A percentile compares a stretch with the other conserved stretches of the same genome.
These are phyloP conservation scores for Gorsachius goisagi DNA, from an alignment of 2,113 vertebrate genomes.

Conservation along the genomic window DNA sequence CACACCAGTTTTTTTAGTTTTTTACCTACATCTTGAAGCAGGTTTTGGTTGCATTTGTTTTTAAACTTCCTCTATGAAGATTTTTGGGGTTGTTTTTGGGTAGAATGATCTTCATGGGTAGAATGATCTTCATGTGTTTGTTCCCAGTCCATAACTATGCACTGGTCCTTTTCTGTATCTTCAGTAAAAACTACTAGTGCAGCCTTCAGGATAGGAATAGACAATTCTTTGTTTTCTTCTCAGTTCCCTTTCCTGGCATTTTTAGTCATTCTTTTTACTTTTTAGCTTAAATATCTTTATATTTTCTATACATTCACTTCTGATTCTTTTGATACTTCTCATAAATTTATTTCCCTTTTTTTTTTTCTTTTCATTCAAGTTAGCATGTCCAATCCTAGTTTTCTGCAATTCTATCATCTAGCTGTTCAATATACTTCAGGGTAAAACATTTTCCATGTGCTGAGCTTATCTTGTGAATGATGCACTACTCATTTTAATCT, in stretches of 20 bases:
- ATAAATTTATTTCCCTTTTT: background rate
- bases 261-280: background rate
- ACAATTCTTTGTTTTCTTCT: background rate
- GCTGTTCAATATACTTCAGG: background rate
- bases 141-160: background rate
- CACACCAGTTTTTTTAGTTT: background rate
- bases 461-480: background rate
- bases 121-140: background rate
- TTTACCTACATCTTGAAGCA: background rate
- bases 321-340: background rate
- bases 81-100: background rate
- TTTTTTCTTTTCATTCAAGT: background rate
- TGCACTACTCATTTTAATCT: rapidly evolving
- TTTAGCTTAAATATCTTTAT: background rate
- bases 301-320: background rate
- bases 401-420: background rate
- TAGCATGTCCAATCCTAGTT: background rate
- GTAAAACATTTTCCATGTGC: background rate
- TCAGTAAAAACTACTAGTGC: background rate
- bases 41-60: background rate
- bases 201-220: background rate
- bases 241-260: background rate
- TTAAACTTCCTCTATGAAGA: background rate
- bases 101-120: background rate
- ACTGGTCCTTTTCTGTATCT: background rate